Evolutionary conservation across 2,888 invertebrate species (phyloP).

Genomic region (Rambutsinella grinnellia): DNA sequence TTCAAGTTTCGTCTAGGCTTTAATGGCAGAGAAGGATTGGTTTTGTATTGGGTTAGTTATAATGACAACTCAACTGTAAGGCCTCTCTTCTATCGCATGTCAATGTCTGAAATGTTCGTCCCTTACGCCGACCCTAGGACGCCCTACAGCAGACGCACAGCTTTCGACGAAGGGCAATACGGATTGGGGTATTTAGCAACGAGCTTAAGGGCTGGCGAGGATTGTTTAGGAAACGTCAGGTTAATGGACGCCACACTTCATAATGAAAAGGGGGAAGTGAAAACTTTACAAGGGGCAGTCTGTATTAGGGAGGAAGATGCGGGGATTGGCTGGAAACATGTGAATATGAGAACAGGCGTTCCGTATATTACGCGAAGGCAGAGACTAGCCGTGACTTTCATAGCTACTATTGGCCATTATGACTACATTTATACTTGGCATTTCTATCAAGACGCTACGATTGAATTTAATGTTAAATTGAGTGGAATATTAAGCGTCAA

Average conservation of each 20-base stretch:
- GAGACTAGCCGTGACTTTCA: constrained; percentile 36
- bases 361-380: constrained; percentile 13
- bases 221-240: too few species aligned
- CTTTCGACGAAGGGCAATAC: too few species aligned
- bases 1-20: constrained; percentile 22
- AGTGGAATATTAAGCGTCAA: constrained; percentile 25
- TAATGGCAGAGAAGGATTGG: constrained; percentile 43
- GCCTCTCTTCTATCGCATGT: constrained; percentile 36
- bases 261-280: constrained; percentile 15
- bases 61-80: constrained; percentile 26
- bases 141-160: too few species aligned
- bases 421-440: constrained; percentile 49
- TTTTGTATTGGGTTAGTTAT: constrained; percentile 30
- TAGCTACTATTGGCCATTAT: constrained; percentile 37
- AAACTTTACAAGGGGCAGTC: constrained; percentile 4
- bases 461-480: too few species aligned
- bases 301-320: constrained; percentile 38
- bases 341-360: constrained; percentile 1
- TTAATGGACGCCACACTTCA: too few species aligned
- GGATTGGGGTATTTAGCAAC: too few species aligned
- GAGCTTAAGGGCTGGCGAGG: too few species aligned
- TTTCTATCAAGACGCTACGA: constrained; percentile 56
- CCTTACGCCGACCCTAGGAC: too few species aligned
- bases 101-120: constrained; percentile 34
- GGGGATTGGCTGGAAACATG: constrained; percentile 21